These are phyloP conservation scores for Nymphalis io DNA, from an alignment of 1,140 invertebrate genomes.

Conservation along the genomic window DNA sequence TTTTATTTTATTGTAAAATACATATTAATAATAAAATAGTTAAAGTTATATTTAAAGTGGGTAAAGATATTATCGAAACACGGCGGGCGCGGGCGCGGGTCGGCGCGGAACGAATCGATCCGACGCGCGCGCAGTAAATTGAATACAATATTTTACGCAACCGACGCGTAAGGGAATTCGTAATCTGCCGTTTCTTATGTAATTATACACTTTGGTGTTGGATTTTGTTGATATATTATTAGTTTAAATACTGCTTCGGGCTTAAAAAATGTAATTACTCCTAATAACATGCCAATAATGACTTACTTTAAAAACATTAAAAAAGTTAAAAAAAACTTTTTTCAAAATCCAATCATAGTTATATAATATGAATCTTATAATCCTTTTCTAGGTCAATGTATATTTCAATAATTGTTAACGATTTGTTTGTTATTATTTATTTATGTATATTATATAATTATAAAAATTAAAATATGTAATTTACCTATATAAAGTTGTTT, in stretches of 20 bases:
- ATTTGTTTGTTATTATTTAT: too few relatives aligned
- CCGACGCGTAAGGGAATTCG: background rate
- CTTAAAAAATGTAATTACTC: background rate
- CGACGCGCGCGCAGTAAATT: slow-evolving; percentile 41
- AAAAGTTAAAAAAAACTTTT: too few relatives aligned
- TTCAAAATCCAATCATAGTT: too few relatives aligned
- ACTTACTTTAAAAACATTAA: too few relatives aligned
- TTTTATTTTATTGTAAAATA: background rate
- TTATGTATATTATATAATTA: too few relatives aligned
- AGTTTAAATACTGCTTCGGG: background rate
- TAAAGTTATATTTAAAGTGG: background rate
- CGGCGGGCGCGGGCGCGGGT: slow-evolving; percentile 2
- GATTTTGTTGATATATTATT: background rate
- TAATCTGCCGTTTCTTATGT: background rate
- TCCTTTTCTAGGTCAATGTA: too few relatives aligned
- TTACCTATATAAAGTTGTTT: too few relatives aligned
- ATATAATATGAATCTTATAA: too few relatives aligned
- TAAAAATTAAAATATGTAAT: too few relatives aligned
- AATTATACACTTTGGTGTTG: background rate
- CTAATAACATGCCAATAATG: background rate
- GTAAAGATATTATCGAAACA: slow-evolving; percentile 32
- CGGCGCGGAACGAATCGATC: slow-evolving; percentile 39
- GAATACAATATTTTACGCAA: slow-evolving; percentile 30
- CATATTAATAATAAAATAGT: background rate
- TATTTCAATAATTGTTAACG: too few relatives aligned